These are phyloP conservation scores for Amazona vittata DNA, from an alignment of 2,113 vertebrate species.

Conservation along the genomic window DNA sequence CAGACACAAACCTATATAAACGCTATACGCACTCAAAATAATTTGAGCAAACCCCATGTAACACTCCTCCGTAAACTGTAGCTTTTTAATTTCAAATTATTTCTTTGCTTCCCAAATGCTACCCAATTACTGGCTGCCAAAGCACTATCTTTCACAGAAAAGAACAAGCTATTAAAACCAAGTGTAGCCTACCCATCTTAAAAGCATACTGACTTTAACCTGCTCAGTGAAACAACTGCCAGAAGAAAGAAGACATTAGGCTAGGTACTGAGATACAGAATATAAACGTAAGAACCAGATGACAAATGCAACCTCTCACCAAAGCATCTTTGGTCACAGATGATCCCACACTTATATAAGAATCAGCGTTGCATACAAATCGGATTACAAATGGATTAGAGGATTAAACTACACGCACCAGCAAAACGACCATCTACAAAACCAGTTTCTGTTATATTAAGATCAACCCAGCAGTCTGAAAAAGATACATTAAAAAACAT, in stretches of 20 bases:
- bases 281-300: neutral
- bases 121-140: neutral
- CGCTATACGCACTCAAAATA: neutral
- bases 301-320: neutral
- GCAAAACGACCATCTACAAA: neutral
- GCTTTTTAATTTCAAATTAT: neutral
- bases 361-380: neutral
- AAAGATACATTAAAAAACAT: neutral
- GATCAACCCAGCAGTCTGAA: neutral
- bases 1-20: neutral
- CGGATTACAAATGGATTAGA: neutral
- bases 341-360: neutral
- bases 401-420: neutral
- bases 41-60: neutral
- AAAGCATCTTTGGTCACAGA: neutral
- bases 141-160: neutral
- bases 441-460: neutral
- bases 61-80: neutral
- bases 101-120: neutral
- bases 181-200: neutral
- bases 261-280: neutral
- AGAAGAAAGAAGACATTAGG: neutral
- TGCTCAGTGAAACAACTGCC: neutral
- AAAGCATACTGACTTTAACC: neutral
- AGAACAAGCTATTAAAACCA: neutral